Evolutionary conservation across 2,888 invertebrate genomes (phyloP), one percentile per base, ranked within the genome.

Genomic region (Chesias legatella): DNA sequence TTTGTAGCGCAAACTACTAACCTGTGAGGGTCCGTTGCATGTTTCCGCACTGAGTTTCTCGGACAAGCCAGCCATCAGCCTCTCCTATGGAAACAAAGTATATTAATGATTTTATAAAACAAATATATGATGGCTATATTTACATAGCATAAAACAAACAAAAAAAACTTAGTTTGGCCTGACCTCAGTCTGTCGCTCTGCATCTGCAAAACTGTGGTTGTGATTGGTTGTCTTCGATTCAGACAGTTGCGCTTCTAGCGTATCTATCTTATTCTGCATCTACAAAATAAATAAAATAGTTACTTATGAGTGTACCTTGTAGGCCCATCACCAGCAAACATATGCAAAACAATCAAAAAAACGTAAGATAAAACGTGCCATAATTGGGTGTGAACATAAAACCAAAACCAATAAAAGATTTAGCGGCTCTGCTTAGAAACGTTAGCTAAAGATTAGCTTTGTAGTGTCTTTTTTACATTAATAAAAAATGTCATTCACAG

Each of bases 221-320:
- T 78, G 75, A 40, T 70, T 70, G 46, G 63, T 66, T 23, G 63
- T 57, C 48, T 67, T 71, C 56, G 68, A 66, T 43, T 84, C 77
- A 38, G 76, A 70, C 54, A 90, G 58, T 59, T 88, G 84, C 11
- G 61, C 66, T 67, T 90, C 83, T 48, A 90, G 68, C 7, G 83
- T 63, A 39, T 79, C 78, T 60, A 90, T 83, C 71, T 89, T 90
- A 32, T 78, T 78, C 70, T 90, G 88, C 78, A 90, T 81, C 90
- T 90, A 69, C 51, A 43, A 39, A 53, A 6, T 33, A 34, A 28
- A 41, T 48, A 34, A 42, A 55, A 38, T 11, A 43, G 45, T 29
- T 33, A 55, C 38, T 37, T 37, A 23, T 44, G 31, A 45, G 45
- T 38, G 48, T 13, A 21, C 24, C 8, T 21, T n/a, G n/a, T 3